A percentile compares a stretch with the other conserved stretches of the same genome.
Evolutionary conservation across 2,113 vertebrate species (phyloP).

Genomic region (Eonycteris spelaea): DNA sequence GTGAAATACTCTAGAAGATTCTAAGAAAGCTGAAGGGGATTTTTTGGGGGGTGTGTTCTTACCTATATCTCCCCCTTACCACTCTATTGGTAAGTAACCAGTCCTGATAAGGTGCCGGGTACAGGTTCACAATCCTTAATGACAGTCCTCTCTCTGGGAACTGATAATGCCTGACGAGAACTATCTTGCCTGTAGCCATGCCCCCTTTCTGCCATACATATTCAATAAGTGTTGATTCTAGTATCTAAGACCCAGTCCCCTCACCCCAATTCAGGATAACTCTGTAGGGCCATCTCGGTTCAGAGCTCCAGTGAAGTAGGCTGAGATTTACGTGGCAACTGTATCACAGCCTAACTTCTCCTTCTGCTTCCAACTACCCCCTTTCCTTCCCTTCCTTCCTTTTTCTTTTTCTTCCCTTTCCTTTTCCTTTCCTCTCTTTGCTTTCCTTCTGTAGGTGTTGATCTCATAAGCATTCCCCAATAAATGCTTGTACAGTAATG

Average conservation of each 20-base stretch:
- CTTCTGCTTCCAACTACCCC: neutral
- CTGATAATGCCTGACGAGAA: neutral
- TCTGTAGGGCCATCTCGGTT: neutral
- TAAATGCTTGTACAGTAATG: neutral
- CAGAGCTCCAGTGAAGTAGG: neutral
- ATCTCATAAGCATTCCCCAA: neutral
- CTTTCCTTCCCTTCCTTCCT: neutral
- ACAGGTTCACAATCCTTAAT: neutral
- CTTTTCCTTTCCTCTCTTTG: too few species aligned
- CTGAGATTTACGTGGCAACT: neutral
- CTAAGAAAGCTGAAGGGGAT: neutral
- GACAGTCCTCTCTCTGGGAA: neutral
- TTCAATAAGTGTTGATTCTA: neutral
- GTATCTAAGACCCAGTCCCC: fast-evolving
- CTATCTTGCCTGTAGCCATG: neutral
- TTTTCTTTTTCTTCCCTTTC: neutral
- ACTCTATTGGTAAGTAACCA: neutral
- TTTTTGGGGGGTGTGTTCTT: neutral
- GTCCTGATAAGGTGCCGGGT: neutral
- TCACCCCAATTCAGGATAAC: neutral
- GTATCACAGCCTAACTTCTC: neutral
- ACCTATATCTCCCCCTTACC: neutral
- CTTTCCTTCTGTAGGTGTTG: neutral
- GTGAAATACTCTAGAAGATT: neutral
- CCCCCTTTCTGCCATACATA: neutral